Conservation (phyloP, 2,888 invertebrate species). For the Nezara viridula region DNA sequence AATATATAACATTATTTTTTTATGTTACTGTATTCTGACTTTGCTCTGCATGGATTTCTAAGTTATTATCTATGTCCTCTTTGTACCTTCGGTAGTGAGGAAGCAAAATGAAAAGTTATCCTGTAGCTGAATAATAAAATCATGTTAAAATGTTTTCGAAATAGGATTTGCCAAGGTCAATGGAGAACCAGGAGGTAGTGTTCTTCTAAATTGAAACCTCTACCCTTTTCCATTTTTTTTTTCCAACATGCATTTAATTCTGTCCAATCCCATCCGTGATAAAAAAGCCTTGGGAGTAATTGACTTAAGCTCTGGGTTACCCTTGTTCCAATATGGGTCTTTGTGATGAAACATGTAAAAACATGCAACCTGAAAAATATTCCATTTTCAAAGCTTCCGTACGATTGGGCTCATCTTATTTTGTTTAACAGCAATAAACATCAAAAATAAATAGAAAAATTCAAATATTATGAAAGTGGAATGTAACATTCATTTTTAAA, state of each 20-base stretch:
- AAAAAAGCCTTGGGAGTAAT: constrained; percentile 16
- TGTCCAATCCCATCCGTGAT: not conserved
- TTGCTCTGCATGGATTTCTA: too few species aligned
- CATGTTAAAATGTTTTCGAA: not conserved
- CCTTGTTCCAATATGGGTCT: not conserved
- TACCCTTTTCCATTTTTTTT: not conserved
- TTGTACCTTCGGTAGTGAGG: too few species aligned
- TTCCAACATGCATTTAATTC: not conserved
- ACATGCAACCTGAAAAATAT: not conserved
- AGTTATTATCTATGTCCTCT: too few species aligned
- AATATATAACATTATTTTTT: too few species aligned
- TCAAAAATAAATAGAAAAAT: not conserved
- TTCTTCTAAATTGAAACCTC: not conserved
- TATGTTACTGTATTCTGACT: too few species aligned
- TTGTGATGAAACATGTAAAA: not conserved
- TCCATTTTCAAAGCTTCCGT: not conserved
- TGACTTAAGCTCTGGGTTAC: not conserved
- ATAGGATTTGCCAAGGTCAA: not conserved
- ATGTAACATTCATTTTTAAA: not conserved
- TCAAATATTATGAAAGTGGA: not conserved
- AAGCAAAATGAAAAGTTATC: not conserved
- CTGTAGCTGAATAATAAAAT: not conserved
- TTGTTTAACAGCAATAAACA: not conserved
- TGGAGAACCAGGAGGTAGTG: not conserved
- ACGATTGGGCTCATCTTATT: not conserved